Evolutionary conservation across 2,113 vertebrate genomes (phyloP), one percentile per base, ranked within the genome.

Genomic region (Psettodes erumei): DNA sequence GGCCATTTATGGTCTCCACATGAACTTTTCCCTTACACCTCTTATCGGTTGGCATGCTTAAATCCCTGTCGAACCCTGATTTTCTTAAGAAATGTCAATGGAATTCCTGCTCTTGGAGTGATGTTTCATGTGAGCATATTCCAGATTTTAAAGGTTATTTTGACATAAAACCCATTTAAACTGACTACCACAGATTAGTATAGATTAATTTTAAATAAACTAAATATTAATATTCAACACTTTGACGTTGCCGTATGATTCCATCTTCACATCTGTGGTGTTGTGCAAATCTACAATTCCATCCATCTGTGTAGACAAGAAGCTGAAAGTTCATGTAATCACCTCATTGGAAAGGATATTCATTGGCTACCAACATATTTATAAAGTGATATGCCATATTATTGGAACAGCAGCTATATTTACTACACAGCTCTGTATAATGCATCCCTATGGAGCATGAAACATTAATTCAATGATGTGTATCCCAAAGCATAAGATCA

Each of bases 401-500:
- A 79, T 81, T 77, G 63, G 69, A 58, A 43, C 28, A 63, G n/a
- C 15, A 62, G 78, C 77, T 88, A 82, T 85, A 88, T 90, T 90
- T 82, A 81, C 73, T 42, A 61, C 69, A 67, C 62, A 76, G 61
- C 53, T 79, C 58, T 82, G 54, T 53, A 77, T 85, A 80, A 86
- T 82, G 70, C 50, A 77, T 89, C 78, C 77, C 82, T 28, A 4
- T 27, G 65, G 76, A 77, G 60, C 51, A 69, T 87, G 59, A 83
- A 80, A 80, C 80, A 82, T 88, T 83, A 56, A 84, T 82, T 75
- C 55, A 19, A 69, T 60, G 33, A 48, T 74, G 71, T 15, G 23
- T 73, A 86, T 83, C 84, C 77, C 38, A 50, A 68, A 87, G 81
- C 75, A 65, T 61, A 81, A 81, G 85, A 81, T 86, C 79, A 75